Evolutionary conservation across 1,140 invertebrate genomes (phyloP), one percentile per base, ranked within the genome.

Genomic region (Drosophila elegans): DNA sequence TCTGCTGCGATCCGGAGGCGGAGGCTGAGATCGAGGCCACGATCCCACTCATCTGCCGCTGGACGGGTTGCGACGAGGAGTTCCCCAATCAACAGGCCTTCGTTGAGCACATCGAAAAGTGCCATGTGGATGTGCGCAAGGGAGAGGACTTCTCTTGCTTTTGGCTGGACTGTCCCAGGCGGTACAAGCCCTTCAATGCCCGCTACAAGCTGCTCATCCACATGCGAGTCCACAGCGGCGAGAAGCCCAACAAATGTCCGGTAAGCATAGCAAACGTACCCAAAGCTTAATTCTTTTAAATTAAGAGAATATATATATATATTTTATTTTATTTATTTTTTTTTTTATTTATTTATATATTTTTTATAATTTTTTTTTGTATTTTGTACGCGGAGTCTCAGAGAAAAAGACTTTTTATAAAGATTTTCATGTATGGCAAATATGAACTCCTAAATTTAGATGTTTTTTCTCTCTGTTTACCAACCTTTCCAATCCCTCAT

Each of bases 191-290:
- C 0, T 99, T 99, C 93, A 99, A 99, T 93, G 98, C 98, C 0
- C 94, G 98, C 55, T 99, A 99, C 94, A 99, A 99, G 91, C 93
- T 99, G 5, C 94, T 99, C 7, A 99, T 99, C 63, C 98, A 99
- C 92, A 99, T 99, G 98, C 92, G 98, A 7, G 97, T 99, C 0
- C 98, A 99, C 91, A 98, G 97, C 41, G 98, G 98, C 12, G 97
- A 99, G 88, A 99, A 98, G 85, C 98, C 98, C 1, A 98, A 99
- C 92, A 97, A 98, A 93, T 99, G 98, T 93, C 96, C 96, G 92
- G 98, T 99, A 94, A 97, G 96, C 95, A 53, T 41, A 5, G 1
- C 4, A 32, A 32, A 32, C 29, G 29, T 21, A 32, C 29, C 29
- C 29, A 32, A 32, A 32, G 29, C 29, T 32, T 6, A 32, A 2